These are phyloP conservation scores for Serrognathus titanus DNA, from an alignment of 2,888 invertebrate genomes.

Conservation along the genomic window DNA sequence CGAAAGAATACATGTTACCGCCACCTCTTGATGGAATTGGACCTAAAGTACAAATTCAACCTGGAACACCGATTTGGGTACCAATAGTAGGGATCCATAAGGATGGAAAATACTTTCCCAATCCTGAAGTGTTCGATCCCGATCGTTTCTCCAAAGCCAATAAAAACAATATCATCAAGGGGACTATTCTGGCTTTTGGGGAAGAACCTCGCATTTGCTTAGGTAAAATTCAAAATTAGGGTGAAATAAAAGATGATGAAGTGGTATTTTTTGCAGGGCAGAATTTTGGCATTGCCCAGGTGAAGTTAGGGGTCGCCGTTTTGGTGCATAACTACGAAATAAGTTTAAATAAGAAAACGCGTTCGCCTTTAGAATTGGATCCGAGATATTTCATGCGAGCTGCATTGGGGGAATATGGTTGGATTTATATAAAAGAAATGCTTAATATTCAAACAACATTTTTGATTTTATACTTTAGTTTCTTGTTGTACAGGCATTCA, in stretches of 20 bases:
- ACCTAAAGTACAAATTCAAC: constrained; percentile 24
- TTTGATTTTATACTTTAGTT: too few species aligned
- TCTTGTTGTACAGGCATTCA: too few species aligned
- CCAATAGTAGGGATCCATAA: constrained; percentile 23
- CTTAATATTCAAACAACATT: too few species aligned
- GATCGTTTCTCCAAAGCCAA: constrained; percentile 32
- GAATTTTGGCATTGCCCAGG: constrained; percentile 31
- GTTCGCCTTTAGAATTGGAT: constrained; percentile 26
- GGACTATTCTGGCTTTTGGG: constrained; percentile 31
- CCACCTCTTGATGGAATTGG: constrained; percentile 9
- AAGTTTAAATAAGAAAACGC: constrained; percentile 25
- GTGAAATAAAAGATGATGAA: neutral
- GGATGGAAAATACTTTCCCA: constrained; percentile 24
- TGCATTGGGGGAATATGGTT: constrained; percentile 27
- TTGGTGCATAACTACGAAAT: constrained; percentile 26
- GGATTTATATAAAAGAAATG: constrained; percentile 18
- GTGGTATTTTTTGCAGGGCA: constrained; percentile 21
- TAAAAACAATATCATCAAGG: constrained; percentile 29
- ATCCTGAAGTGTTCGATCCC: constrained; percentile 27
- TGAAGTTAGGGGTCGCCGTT: constrained; percentile 26
- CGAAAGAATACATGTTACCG: constrained; percentile 24
- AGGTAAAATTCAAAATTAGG: constrained; percentile 17
- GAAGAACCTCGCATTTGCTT: constrained; percentile 33
- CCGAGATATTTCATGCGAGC: constrained; percentile 19
- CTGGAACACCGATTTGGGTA: constrained; percentile 21